Percentiles rank a stretch among this genome's conserved stretches.
Conservation (phyloP, 2,888 invertebrate species). For the Eilema sororculum region DNA sequence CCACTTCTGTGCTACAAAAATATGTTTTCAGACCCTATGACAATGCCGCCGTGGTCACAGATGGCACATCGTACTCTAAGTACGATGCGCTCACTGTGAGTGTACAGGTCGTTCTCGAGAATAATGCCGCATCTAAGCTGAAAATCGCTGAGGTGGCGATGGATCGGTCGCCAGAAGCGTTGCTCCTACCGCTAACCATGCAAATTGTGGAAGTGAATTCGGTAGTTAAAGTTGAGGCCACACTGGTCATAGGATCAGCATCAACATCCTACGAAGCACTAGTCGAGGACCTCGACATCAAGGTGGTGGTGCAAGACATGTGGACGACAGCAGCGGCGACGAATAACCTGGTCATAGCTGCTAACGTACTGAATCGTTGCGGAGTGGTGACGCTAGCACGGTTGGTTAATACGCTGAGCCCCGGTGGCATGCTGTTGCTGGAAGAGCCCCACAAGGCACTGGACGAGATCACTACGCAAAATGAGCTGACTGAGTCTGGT, state of each 20-base stretch:
- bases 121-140: slow-evolving; percentile 90
- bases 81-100: slow-evolving; percentile 89
- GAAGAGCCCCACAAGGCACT: slow-evolving; percentile 88
- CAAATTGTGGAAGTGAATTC: slow-evolving; percentile 92
- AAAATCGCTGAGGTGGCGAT: slow-evolving; percentile 90
- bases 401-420: slow-evolving; percentile 88
- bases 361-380: slow-evolving; percentile 89
- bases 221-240: slow-evolving; percentile 88
- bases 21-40: slow-evolving; percentile 93
- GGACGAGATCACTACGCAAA: slow-evolving; percentile 72
- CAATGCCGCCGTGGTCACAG: slow-evolving; percentile 78
- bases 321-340: slow-evolving; percentile 86
- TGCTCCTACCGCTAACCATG: slow-evolving; percentile 88
- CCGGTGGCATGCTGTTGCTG: slow-evolving; percentile 90
- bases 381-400: slow-evolving; percentile 84
- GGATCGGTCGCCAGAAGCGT: slow-evolving; percentile 89
- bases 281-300: slow-evolving; percentile 88
- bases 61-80: slow-evolving; percentile 88
- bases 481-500: slow-evolving; percentile 64
- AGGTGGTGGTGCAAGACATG: slow-evolving; percentile 88
- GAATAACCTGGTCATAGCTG: slow-evolving; percentile 89
- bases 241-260: slow-evolving; percentile 78
- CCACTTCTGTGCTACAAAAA: slow-evolving; percentile 93
- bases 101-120: slow-evolving; percentile 93
- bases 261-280: slow-evolving; percentile 83